phyloP scores from a whole-genome alignment of 64 coral and sea anemone species.

The Stichodactyla mertensii region DNA sequence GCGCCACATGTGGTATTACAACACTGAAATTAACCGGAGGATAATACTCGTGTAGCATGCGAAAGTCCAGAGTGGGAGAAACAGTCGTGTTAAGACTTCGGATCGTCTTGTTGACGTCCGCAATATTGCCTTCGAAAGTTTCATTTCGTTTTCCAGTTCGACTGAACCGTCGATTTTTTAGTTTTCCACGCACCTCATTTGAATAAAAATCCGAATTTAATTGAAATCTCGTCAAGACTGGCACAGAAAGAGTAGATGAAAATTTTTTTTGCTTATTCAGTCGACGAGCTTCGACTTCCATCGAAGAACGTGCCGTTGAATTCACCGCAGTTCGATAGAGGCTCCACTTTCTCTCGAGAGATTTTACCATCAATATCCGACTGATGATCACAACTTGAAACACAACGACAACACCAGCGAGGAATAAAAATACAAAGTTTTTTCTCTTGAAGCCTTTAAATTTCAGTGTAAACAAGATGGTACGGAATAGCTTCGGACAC shows the following conservation, averaged over 20 bases:
- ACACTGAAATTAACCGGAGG: background rate
- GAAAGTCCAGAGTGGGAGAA: conserved; percentile 2
- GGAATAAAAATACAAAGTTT: background rate
- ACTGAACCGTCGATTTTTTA: background rate
- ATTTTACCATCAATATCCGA: background rate
- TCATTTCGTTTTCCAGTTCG: background rate
- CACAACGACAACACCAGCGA: background rate
- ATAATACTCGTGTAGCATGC: background rate
- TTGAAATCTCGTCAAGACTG: background rate
- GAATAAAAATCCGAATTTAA: background rate
- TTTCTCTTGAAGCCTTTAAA: background rate
- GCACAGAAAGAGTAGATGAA: background rate
- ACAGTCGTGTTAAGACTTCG: background rate
- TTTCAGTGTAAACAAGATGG: background rate
- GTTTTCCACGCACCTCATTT: background rate
- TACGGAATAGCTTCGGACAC: background rate
- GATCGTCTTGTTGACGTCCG: background rate
- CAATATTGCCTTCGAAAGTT: background rate
- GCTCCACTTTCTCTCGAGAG: background rate
- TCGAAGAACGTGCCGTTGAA: background rate
- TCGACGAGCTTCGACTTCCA: background rate
- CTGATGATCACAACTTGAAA: conserved; percentile 7
- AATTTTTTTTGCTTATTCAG: background rate
- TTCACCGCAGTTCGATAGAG: background rate
- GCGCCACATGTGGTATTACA: background rate